These are phyloP conservation scores for Characodon lateralis DNA, from an alignment of 2,797 vertebrate species.

Conservation along the genomic window DNA sequence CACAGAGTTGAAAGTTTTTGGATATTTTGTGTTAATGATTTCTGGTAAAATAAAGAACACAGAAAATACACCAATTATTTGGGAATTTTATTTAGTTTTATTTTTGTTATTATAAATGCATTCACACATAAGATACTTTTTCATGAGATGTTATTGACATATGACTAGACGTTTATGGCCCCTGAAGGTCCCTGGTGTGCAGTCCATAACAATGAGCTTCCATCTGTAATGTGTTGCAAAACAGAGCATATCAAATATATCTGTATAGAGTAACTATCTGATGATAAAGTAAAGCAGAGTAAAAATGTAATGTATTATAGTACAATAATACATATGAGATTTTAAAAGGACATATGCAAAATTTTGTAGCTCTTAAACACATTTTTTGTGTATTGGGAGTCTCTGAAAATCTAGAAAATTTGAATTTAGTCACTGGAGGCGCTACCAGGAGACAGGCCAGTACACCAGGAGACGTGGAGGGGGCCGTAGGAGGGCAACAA, in stretches of 20 bases:
- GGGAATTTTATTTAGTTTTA: neutral
- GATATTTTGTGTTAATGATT: neutral
- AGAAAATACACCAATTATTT: neutral
- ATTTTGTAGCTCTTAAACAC: too few species aligned
- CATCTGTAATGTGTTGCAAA: neutral
- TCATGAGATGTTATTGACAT: neutral
- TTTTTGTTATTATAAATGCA: neutral
- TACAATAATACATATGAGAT: neutral
- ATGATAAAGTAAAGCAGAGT: neutral
- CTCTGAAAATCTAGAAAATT: too few species aligned
- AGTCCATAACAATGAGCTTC: neutral
- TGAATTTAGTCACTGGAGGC: too few species aligned
- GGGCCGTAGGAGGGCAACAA: too few species aligned
- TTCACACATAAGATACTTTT: neutral
- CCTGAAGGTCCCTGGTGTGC: neutral
- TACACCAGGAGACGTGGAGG: too few species aligned
- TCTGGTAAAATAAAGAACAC: neutral
- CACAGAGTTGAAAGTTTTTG: too few species aligned
- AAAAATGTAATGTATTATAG: neutral
- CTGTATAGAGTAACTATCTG: too few species aligned
- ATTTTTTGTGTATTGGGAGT: too few species aligned
- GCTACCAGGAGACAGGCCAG: too few species aligned
- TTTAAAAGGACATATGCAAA: too few species aligned
- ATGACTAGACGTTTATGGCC: neutral
- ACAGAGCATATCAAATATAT: too few species aligned